Evolutionary conservation across 2,113 vertebrate genomes (phyloP).

Genomic region (Paradisaea rubra): DNA sequence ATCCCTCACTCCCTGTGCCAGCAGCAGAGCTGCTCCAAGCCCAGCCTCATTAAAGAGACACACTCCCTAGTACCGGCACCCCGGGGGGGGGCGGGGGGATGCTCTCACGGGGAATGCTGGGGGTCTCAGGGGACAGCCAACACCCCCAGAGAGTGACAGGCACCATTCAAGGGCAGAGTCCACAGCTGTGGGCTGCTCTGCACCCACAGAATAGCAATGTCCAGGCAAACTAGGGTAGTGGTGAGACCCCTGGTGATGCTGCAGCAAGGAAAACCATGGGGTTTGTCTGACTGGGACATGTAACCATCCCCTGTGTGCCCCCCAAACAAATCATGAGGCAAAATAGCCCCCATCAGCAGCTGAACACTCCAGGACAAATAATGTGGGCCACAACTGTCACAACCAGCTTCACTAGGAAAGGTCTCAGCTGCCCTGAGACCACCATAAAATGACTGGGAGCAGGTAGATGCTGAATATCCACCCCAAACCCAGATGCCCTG

Average conservation of each 20-base stretch:
- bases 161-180: not conserved
- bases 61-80: not conserved
- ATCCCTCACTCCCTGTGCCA: slow-evolving; percentile 60
- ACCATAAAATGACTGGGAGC: accelerated
- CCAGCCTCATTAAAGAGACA: slow-evolving; percentile 69
- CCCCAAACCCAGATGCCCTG: not conserved
- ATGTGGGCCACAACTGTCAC: not conserved
- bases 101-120: not conserved
- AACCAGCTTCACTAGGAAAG: not conserved
- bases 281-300: not conserved
- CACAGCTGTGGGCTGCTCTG: not conserved
- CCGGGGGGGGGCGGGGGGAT: not conserved
- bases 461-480: not conserved
- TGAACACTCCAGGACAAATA: not conserved
- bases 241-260: not conserved
- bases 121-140: not conserved
- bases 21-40: slow-evolving; percentile 58
- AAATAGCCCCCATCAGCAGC: not conserved
- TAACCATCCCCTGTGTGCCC: no score
- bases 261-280: not conserved
- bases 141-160: not conserved
- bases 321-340: not conserved
- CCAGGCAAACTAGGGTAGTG: not conserved
- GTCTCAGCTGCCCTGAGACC: not conserved
- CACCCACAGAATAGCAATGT: no score